These are phyloP conservation scores for Ceyx melanurus DNA, from an alignment of 2,113 vertebrate genomes.

Conservation along the genomic window DNA sequence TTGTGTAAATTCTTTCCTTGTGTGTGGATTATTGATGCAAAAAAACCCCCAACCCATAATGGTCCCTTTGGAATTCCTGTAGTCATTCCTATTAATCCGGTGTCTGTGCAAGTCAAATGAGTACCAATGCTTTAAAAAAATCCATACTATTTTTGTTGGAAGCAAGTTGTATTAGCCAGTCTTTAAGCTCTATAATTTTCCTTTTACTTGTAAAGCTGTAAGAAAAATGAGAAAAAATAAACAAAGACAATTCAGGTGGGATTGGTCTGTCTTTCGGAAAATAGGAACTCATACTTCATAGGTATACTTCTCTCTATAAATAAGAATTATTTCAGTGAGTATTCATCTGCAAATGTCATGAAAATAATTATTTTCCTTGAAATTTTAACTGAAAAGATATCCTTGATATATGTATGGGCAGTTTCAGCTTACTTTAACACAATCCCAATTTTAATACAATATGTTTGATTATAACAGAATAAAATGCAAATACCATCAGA, in stretches of 20 bases:
- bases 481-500: not conserved
- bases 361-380: not conserved
- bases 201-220: not conserved
- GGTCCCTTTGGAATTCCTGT: not conserved
- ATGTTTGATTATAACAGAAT: not conserved
- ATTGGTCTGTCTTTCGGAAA: not conserved
- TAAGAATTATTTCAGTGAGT: not conserved
- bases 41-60: not conserved
- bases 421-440: not conserved
- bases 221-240: not conserved
- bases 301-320: not conserved
- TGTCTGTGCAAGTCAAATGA: not conserved
- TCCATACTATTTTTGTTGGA: not conserved
- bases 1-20: conserved; percentile 17
- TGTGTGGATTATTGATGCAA: conserved; percentile 9
- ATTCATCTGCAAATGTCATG: not conserved
- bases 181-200: not conserved
- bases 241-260: not conserved
- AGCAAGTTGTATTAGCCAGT: not conserved
- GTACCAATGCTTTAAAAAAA: not conserved
- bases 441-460: not conserved
- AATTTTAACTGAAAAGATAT: not conserved
- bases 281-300: not conserved
- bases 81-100: not conserved
- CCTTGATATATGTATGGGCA: not conserved